Conservation (phyloP, 2,113 vertebrate species). For the Damaliscus lunatus region DNA sequence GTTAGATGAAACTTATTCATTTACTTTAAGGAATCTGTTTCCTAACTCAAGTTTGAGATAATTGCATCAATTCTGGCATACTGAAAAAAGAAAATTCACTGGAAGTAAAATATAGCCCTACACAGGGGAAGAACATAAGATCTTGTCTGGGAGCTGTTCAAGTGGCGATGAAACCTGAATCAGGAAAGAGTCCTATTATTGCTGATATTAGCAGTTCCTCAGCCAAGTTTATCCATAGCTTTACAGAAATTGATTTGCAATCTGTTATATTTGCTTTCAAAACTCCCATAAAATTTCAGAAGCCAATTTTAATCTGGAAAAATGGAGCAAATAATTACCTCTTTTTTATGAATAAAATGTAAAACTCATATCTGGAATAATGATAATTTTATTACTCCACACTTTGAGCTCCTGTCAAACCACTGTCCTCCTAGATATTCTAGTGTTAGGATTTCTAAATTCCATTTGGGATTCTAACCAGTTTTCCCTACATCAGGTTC, state of each 20-base stretch:
- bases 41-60: not conserved
- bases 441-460: not conserved
- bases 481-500: not conserved
- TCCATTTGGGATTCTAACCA: not conserved
- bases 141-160: not conserved
- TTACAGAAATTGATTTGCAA: constrained; percentile 32
- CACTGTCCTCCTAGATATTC: not conserved
- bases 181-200: not conserved
- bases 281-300: constrained; percentile 35
- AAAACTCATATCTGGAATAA: not conserved
- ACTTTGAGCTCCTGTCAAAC: not conserved
- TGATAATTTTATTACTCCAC: not conserved
- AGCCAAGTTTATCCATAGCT: not conserved
- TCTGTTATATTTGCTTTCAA: constrained; percentile 16
- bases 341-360: constrained; percentile 10
- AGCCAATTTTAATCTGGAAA: constrained; percentile 5
- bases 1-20: not conserved
- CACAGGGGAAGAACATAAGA: not conserved
- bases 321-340: constrained; percentile 14
- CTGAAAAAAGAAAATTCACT: not conserved
- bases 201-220: not conserved
- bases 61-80: not conserved
- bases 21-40: not conserved
- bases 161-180: not conserved
- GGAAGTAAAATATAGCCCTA: not conserved